Conservation (phyloP, 2,888 invertebrate species). For the Netelia melanura region DNA sequence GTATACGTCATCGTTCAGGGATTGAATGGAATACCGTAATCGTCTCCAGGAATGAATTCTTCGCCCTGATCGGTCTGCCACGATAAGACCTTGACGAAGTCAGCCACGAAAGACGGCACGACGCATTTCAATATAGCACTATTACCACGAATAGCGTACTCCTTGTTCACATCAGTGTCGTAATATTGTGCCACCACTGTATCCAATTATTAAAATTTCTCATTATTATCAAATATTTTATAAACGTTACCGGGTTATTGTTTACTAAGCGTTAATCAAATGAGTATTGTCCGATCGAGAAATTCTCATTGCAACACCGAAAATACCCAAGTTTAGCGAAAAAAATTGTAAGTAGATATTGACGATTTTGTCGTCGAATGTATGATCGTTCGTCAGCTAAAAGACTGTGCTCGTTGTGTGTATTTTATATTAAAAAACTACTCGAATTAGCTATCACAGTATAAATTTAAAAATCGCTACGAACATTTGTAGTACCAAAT, state of each 20-base stretch:
- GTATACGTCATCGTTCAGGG: slow-evolving; percentile 14
- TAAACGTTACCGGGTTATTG: neutral
- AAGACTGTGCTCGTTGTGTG: no score
- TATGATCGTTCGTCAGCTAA: no score
- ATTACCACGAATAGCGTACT: slow-evolving; percentile 96
- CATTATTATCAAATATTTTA: slow-evolving; percentile 6
- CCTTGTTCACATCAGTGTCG: slow-evolving; percentile 94
- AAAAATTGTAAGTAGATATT: no score
- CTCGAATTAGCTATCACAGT: no score
- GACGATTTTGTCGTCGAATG: no score
- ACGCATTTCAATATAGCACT: slow-evolving; percentile 95
- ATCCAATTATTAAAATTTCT: slow-evolving; percentile 37
- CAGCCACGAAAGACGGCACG: slow-evolving; percentile 96
- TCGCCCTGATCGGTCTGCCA: slow-evolving; percentile 94
- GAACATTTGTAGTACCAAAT: no score
- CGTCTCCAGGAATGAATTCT: slow-evolving; percentile 89
- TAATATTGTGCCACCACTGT: slow-evolving; percentile 93
- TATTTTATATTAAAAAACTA: no score
- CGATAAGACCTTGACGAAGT: slow-evolving; percentile 94
- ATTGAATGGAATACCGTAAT: slow-evolving; percentile 86
- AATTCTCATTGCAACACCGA: no score
- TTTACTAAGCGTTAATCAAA: slow-evolving; percentile 1
- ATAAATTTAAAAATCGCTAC: no score
- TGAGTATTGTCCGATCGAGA: no score
- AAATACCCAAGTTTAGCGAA: no score